Evolutionary conservation across 2,113 vertebrate species (phyloP), one percentile per base, ranked within the genome.

Genomic region (Sakesphorus luctuosus): DNA sequence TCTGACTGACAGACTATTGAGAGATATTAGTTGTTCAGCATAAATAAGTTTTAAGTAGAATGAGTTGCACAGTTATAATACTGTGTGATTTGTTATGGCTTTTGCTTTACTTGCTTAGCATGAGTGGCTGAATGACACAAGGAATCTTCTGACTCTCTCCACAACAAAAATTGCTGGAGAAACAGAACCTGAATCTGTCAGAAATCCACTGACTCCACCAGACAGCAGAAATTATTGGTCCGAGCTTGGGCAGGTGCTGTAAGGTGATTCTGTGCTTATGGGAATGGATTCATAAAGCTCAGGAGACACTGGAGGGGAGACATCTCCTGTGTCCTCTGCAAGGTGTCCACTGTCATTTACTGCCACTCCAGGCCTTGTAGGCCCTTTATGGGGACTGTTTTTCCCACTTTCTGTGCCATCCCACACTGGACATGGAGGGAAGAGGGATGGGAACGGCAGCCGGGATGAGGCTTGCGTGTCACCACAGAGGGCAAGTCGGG

Each of bases 381-480:
- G 44, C 19, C 87, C 15, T 33, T 84, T 18, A 19, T 26, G 25
- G 20, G 21, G n/a, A 24, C 1, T 4, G 15, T 12, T 1, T 13
- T 15, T 13, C 38, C 6, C 10, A 0, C 43, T 50, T 35, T 59
- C 36, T 9, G 31, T 4, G 61, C 59, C 17, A 43, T 47, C 31
- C 43, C 61, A 58, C 15, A 3, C 38, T 18, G 4, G 4, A 13
- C 5, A 1, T 3, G 31, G n/a, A 50, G 8, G 29, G 16, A 66
- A 47, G 7, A 74, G 14, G 6, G 4, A 49, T 7, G 11, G 31
- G 25, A 18, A 11, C 9, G 25, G 21, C 1, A 0, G 1, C 35
- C 0, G 0, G 43, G 31, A 18, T 6, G 58, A 23, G 7, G 3
- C 23, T 6, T 20, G 7, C 6, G 10, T 20, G 23, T 23, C 20